Conservation (phyloP, 1,140 invertebrate species). For the Holcopasites calliopsidis region DNA sequence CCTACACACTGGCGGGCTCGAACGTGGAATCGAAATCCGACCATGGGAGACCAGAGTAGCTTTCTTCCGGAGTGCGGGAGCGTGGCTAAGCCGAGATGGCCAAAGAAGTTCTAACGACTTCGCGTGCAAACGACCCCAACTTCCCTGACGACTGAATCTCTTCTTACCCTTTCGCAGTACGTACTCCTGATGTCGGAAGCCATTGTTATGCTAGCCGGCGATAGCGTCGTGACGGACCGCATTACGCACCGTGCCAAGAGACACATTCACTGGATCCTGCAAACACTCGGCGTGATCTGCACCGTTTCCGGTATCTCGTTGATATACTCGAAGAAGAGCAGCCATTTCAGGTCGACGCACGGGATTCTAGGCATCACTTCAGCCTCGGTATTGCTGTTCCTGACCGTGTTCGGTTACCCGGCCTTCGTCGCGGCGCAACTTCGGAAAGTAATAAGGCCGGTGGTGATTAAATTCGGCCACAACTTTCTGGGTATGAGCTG, state of each 20-base stretch:
- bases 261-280: conserved; percentile 72
- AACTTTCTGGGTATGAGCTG: conserved; percentile 69
- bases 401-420: conserved; percentile 59
- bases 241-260: conserved; percentile 59
- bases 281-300: conserved; percentile 60
- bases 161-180: conserved; percentile 67
- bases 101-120: conserved; percentile 55
- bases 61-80: neutral
- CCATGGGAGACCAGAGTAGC: neutral
- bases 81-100: conserved; percentile 16
- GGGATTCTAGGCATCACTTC: conserved; percentile 65
- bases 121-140: conserved; percentile 19
- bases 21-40: conserved; percentile 38
- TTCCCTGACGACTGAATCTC: conserved; percentile 28
- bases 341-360: conserved; percentile 65
- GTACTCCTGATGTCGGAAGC: conserved; percentile 73
- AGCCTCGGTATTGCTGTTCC: conserved; percentile 29
- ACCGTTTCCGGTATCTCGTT: conserved; percentile 61
- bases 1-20: neutral
- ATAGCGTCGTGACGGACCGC: conserved; percentile 60
- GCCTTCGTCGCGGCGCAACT: conserved; percentile 64
- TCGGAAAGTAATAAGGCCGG: conserved; percentile 60
- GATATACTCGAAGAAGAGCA: conserved; percentile 42
- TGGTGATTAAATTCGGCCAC: conserved; percentile 66
- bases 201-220: conserved; percentile 58